These are phyloP conservation scores for Sipha maydis DNA, from an alignment of 2,888 invertebrate species.

Conservation along the genomic window DNA sequence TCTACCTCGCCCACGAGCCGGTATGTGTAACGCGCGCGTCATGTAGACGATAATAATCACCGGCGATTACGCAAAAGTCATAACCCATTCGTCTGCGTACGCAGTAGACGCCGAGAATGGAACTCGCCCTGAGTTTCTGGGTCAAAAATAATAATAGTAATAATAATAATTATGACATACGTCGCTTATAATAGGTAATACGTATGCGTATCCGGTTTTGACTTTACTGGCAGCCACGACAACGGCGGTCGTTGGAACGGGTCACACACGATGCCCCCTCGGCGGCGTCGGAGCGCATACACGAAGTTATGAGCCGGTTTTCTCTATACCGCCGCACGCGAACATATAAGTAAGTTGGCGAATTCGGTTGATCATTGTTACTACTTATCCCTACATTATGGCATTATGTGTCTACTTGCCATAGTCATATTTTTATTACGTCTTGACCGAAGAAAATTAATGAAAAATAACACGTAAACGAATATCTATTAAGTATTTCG, in stretches of 20 bases:
- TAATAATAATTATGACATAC: slow-evolving; percentile 17
- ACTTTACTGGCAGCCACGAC: background rate
- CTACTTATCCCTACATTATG: background rate
- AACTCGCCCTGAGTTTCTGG: slow-evolving; percentile 46
- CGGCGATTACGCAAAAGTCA: slow-evolving; percentile 31
- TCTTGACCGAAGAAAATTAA: background rate
- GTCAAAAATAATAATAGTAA: slow-evolving; percentile 15
- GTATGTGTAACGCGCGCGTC: background rate
- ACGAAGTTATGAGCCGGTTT: slow-evolving; percentile 13
- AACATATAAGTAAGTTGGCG: background rate
- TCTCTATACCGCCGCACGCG: background rate
- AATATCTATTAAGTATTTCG: background rate
- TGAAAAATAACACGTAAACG: background rate
- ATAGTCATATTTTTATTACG: background rate
- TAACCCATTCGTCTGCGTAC: background rate
- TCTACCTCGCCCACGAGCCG: background rate
- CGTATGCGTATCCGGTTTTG: slow-evolving; percentile 39
- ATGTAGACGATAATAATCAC: slow-evolving; percentile 1
- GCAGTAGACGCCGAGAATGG: background rate
- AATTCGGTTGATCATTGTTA: background rate
- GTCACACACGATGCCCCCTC: background rate
- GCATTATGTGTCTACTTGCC: background rate
- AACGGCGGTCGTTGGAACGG: background rate
- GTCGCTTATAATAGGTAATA: slow-evolving; percentile 12
- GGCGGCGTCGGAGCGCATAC: background rate